Evolutionary conservation across 2,797 vertebrate genomes (phyloP), one percentile per base, ranked within the genome.

Genomic region (Aselliscus stoliczkanus): DNA sequence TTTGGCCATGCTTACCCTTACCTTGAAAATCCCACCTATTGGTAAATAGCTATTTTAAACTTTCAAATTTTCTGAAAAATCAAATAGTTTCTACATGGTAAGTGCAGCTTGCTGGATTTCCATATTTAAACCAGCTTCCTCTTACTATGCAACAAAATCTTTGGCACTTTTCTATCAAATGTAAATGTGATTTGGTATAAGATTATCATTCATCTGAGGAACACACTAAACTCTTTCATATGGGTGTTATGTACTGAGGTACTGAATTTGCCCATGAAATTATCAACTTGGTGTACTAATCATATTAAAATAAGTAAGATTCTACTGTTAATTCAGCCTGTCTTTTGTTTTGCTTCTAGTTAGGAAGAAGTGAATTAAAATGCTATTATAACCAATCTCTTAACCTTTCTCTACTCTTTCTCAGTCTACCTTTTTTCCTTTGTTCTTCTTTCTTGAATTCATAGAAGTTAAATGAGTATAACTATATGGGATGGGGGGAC

Each of bases 291-390:
- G 11, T 8, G 1, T 52, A 82, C 56, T 65, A 52, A 88, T 58
- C 11, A 29, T 14, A 42, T 1, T 64, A 70, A 79, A 50, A 15
- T 50, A 50, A 95, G 88, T 73, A 23, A 89, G 52, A 54, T 92
- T 76, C 64, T 90, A 47, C 10, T 72, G 6, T 84, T 15, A 72
- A 60, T 20, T 73, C 90, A 31, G 21, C 6, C 90, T 34, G 15
- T 70, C 58, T 64, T 81, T 89, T 80, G 75, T 81, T 95, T 95
- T 96, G 42, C 42, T 52, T 90, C 6, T 52, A 62, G 14, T 52
- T 90, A 15, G 44, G 31, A 87, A 94, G 56, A 93, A 60, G 34
- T n/a, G 34, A 89, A 76, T 84, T 80, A 87, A 91, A 91, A 73
- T 67, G 29, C 20, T 15, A 79, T 72, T 58, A 14, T 80, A 95